These are phyloP conservation scores for Acromyrmex heyeri DNA, from an alignment of 1,140 invertebrate species.

Conservation along the genomic window DNA sequence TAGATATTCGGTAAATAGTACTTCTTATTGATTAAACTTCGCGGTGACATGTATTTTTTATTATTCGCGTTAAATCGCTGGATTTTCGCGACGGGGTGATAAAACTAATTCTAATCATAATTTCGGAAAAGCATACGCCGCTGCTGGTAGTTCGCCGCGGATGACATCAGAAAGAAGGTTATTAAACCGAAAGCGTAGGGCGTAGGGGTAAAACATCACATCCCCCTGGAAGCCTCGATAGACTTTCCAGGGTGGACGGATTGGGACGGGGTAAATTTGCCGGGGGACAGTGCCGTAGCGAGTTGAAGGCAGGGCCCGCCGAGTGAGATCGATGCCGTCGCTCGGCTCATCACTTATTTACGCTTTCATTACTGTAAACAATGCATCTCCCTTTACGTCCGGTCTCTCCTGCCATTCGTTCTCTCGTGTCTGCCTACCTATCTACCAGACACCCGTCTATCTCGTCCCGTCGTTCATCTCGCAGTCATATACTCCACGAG, in stretches of 20 bases:
- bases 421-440: constrained; percentile 44
- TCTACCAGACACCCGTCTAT: constrained; percentile 62
- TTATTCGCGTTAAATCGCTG: background rate
- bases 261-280: constrained; percentile 35
- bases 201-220: constrained; percentile 38
- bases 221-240: constrained; percentile 26
- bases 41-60: background rate
- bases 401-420: constrained; percentile 62
- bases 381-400: constrained; percentile 79
- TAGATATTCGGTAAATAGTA: background rate
- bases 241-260: constrained; percentile 13
- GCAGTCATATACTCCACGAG: constrained; percentile 62
- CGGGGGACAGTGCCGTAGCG: constrained; percentile 60
- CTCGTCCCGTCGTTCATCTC: constrained; percentile 68
- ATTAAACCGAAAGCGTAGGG: constrained; percentile 54
- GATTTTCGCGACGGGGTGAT: background rate
- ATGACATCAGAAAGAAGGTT: constrained; percentile 51
- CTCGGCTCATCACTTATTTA: constrained; percentile 84
- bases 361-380: constrained; percentile 85
- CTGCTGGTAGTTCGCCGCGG: background rate
- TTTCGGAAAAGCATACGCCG: background rate
- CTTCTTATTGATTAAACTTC: background rate
- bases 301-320: constrained; percentile 32
- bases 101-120: constrained; percentile 8
- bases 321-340: constrained; percentile 81